Evolutionary conservation across 1,140 invertebrate genomes (phyloP), one percentile per base, ranked within the genome.

Genomic region (Plodia interpunctella): DNA sequence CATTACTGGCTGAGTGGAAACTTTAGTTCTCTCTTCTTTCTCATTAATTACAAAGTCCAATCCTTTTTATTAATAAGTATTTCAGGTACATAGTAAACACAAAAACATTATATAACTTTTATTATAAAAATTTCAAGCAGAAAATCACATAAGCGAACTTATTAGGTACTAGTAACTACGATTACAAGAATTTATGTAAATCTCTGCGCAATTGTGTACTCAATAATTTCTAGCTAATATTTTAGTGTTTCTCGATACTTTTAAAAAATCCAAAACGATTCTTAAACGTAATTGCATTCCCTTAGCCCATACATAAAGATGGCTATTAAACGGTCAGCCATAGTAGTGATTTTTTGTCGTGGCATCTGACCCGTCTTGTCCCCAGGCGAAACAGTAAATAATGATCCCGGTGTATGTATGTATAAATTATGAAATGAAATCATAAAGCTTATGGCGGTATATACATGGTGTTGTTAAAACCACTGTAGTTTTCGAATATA

Each of bases 371-470:
- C 70, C 60, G 59, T 53, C 19, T 35, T 52, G 66, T 72, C 73
- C 73, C 62, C 67, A 60, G 73, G 73, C 73, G 51, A 72, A 72
- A 76, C 73, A 76, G 73, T 76, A 76, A 76, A 76, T 76, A 76
- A 76, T 76, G 73, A 76, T 70, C 65, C 56, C 54, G 55, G 59
- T 59, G 62, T 61, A 68, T 68, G 64, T 70, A 75, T 75, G 64
- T 70, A 75, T 75, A 71, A 76, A 76, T 76, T 76, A 76, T 65
- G 65, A 68, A 72, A 72, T 72, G 70, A 71, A 69, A 75, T 72
- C 66, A 72, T 70, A 75, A 72, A 75, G 62, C 51, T 67, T 66
- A 59, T 44, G 55, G 49, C 6, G 15, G 25, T 28, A 74, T 59
- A 9, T 55, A 11, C 64, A 62, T 28, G 53, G 70, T 72, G 72